A percentile compares a stretch with the other conserved stretches of the same genome.
Evolutionary conservation across 2,797 vertebrate genomes (phyloP).

Genomic region (Etheostoma nigrum): DNA sequence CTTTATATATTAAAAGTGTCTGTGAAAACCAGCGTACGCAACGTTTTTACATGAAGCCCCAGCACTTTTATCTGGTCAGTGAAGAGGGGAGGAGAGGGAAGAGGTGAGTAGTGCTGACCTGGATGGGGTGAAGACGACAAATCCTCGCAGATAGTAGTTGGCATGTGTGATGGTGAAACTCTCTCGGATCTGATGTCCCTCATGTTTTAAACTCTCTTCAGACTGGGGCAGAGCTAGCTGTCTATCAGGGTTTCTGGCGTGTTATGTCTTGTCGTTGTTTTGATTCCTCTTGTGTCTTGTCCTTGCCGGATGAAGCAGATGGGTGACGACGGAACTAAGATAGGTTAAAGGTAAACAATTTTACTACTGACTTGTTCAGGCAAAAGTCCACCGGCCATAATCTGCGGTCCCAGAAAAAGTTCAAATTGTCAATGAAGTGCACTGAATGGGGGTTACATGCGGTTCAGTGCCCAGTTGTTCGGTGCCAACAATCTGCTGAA

Average conservation of each 20-base stretch:
- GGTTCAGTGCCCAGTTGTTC: not conserved
- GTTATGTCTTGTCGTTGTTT: not conserved
- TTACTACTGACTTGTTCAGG: not conserved
- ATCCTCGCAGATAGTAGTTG: not conserved
- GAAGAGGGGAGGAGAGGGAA: not conserved
- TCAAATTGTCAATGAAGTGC: not conserved
- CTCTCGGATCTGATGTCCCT: not conserved
- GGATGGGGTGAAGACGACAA: not conserved
- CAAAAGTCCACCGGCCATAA: not conserved
- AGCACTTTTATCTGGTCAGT: not conserved
- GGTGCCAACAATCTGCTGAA: not conserved
- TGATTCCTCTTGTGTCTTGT: not conserved
- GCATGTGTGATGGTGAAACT: not conserved
- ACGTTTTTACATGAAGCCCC: no score
- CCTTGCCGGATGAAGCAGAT: not conserved
- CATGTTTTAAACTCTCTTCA: not conserved
- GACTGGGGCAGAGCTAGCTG: not conserved
- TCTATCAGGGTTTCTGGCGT: not conserved
- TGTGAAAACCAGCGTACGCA: no score
- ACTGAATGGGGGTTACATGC: conserved; percentile 2
- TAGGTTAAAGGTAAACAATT: conserved; percentile 1
- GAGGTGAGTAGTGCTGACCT: not conserved
- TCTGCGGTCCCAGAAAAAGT: not conserved
- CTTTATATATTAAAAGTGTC: no score
- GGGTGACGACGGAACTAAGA: not conserved